Conservation (phyloP, 2,797 vertebrate species). For the Muscicapa comitata region DNA sequence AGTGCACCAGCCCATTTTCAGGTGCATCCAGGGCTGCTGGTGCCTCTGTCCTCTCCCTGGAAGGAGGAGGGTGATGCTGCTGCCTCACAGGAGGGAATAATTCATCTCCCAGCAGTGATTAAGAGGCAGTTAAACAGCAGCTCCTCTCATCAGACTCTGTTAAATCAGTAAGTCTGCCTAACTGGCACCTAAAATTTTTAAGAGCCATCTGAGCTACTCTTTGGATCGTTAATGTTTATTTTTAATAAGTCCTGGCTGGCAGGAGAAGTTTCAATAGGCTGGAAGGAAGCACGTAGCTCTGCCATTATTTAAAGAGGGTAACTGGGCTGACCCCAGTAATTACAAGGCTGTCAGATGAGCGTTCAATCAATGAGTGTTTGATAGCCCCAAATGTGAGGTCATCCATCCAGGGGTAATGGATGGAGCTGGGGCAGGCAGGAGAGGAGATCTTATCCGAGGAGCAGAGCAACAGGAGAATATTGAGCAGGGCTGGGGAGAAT, state of each 20-base stretch:
- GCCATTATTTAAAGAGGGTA: slow-evolving; percentile 27
- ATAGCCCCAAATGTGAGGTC: neutral
- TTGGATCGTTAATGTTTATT: slow-evolving; percentile 61
- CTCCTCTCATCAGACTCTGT: neutral
- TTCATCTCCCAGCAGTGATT: slow-evolving; percentile 4
- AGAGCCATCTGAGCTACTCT: slow-evolving; percentile 18
- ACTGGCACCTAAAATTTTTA: slow-evolving; percentile 57
- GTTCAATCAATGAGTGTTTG: slow-evolving; percentile 11
- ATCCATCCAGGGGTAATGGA: neutral
- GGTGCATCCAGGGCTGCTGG: neutral
- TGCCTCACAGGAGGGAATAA: neutral
- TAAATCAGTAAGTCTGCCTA: slow-evolving; percentile 19
- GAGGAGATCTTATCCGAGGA: neutral
- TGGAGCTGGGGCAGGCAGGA: neutral
- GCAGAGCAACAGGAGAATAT: neutral
- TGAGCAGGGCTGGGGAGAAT: neutral
- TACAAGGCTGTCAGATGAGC: slow-evolving; percentile 24
- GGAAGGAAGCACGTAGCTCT: neutral
- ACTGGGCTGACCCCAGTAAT: slow-evolving; percentile 40
- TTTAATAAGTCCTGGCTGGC: slow-evolving; percentile 38
- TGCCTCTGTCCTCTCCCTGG: neutral
- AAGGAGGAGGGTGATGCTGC: neutral
- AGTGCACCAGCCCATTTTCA: neutral
- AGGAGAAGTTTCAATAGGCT: slow-evolving; percentile 8
- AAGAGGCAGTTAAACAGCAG: neutral